Conservation (phyloP, 2,113 vertebrate species). For the Elgaria multicarinata region DNA sequence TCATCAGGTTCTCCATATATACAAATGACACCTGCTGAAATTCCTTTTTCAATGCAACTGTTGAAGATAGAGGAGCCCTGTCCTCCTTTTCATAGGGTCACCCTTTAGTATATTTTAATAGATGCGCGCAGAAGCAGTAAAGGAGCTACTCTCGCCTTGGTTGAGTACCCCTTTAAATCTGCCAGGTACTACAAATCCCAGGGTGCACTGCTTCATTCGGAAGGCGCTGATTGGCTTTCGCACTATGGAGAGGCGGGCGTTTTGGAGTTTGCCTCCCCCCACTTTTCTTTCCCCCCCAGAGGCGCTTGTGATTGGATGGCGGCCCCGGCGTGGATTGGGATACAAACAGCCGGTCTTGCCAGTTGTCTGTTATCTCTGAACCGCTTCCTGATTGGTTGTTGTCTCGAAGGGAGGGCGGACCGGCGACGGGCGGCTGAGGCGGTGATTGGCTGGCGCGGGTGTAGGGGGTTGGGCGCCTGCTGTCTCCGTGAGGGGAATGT, state of each 20-base stretch:
- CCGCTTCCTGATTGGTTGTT: neutral
- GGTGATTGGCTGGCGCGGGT: neutral
- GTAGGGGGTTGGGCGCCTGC: rapidly evolving
- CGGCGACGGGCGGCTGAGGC: neutral
- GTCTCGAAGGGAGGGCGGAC: neutral
- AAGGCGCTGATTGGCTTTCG: neutral
- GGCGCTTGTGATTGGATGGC: neutral
- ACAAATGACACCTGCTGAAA: no score
- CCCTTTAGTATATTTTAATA: no score
- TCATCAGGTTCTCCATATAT: no score
- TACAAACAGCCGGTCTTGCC: neutral
- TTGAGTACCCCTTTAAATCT: no score
- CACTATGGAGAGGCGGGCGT: neutral
- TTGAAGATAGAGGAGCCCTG: no score
- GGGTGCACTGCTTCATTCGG: neutral
- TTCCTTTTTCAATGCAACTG: no score
- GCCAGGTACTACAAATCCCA: constrained; percentile 19
- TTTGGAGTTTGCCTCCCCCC: rapidly evolving
- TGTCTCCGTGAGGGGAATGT: neutral
- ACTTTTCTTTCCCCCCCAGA: neutral
- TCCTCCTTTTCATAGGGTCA: no score
- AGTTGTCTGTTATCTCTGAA: neutral
- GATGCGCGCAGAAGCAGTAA: neutral
- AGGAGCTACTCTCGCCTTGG: no score
- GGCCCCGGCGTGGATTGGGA: neutral